Evolutionary conservation across 2,797 vertebrate species (phyloP), one percentile per base, ranked within the genome.

Genomic region (Myiothlypis coronata): DNA sequence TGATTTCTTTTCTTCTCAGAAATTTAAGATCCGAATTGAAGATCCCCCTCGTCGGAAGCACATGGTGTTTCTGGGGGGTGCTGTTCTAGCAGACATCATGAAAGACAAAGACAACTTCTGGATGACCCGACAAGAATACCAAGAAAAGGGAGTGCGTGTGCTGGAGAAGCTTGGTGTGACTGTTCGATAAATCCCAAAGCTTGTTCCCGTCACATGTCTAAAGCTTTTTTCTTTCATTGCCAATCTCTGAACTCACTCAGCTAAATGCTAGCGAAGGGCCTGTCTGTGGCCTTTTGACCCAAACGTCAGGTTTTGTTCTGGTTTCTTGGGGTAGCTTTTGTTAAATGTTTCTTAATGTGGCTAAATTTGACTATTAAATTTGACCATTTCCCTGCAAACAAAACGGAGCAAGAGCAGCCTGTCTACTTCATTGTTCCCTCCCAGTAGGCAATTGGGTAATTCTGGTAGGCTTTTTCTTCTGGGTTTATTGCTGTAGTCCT

Each of bases 91-190:
- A 12, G 99, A 99, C 97, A 99, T 99, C 98, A 99, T 99, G 99
- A 99, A 99, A 97, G 99, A 99, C 98, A 99, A 99, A 98, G 99
- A 99, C 98, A 99, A 99, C 98, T 99, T 99, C 98, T 99, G 99
- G 99, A 98, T 99, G 98, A 99, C 99, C 93, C 98, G 99, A 83
- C 98, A 99, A 96, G 99, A 99, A 96, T 99, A 99, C 98, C 98
- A 99, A 95, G 99, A 99, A 96, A 99, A 99, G 96, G 99, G 99
- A 75, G 98, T 99, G 76, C 99, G 99, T 9, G 99, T 99, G 96
- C 98, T 99, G 97, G 99, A 99, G 98, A 99, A 99, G 97, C 99
- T 99, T 11, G 99, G 99, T 49, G 99, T 99, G 98, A 99, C 99
- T 95, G 99, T 99, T 98, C 99, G 99, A 99, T 99, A 99, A 98